phyloP scores from a whole-genome alignment of 2,888 invertebrate genomes.

The Caenorhabditis macrosperma region DNA sequence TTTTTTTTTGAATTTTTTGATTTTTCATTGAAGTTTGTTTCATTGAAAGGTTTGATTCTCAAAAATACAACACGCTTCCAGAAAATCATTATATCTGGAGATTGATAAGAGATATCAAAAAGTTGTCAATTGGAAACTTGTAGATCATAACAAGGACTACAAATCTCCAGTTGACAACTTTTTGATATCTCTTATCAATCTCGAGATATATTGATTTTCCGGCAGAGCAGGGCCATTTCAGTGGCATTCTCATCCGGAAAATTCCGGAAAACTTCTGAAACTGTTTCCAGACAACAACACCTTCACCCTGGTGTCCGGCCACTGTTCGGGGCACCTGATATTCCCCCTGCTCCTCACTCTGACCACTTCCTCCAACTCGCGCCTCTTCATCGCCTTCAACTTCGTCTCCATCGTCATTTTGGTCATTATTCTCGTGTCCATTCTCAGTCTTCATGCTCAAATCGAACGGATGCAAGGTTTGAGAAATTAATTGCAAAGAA shows the following conservation, averaged over 20 bases:
- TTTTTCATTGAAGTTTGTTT: too few relatives aligned
- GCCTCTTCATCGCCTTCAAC: constrained; percentile 70
- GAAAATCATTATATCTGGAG: too few relatives aligned
- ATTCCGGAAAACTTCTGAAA: background rate
- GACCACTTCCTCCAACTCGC: constrained; percentile 55
- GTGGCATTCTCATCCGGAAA: background rate
- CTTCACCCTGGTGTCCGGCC: constrained; percentile 61
- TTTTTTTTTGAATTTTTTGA: too few relatives aligned
- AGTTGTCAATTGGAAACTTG: too few relatives aligned
- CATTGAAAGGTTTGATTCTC: too few relatives aligned
- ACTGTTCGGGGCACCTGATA: constrained; percentile 66
- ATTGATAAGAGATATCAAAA: too few relatives aligned
- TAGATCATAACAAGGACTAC: too few relatives aligned
- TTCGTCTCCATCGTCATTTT: constrained; percentile 71
- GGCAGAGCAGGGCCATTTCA: too few relatives aligned
- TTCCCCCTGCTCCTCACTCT: constrained; percentile 70
- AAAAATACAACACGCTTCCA: too few relatives aligned
- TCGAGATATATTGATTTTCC: too few relatives aligned
- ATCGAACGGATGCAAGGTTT: constrained; percentile 69
- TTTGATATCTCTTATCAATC: too few relatives aligned
- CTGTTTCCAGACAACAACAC: constrained; percentile 38
- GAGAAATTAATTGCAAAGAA: background rate
- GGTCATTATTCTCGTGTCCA: constrained; percentile 69
- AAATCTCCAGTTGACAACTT: too few relatives aligned
- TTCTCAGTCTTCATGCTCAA: constrained; percentile 73